Evolutionary conservation across 30 jellyfish, hydroid and myxozoan genomes (phyloP).

Genomic region (Euphysa ruthae): DNA sequence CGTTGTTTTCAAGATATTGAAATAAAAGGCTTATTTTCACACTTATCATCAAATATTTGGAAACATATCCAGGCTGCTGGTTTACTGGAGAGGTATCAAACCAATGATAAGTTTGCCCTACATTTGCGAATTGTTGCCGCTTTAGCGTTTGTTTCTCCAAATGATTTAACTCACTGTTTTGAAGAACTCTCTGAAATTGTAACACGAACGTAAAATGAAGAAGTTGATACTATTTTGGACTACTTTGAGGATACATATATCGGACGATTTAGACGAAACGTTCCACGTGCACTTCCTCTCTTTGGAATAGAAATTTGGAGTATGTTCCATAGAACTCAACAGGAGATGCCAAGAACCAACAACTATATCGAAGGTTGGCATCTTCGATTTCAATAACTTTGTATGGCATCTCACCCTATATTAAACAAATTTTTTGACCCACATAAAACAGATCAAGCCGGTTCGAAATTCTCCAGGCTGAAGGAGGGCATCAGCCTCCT

Average conservation of each 20-base stretch:
- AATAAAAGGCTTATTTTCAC: conserved; percentile 10
- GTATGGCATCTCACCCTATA: conserved; percentile 26
- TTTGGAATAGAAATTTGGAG: conserved; percentile 25
- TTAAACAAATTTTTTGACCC: conserved; percentile 26
- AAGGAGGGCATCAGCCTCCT: conserved; percentile 26
- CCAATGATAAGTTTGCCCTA: conserved; percentile 33
- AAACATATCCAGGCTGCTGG: conserved; percentile 12
- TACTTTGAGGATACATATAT: conserved; percentile 35
- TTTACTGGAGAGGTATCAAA: conserved; percentile 1
- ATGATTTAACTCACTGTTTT: neutral
- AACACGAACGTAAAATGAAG: neutral
- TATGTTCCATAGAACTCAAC: conserved; percentile 29
- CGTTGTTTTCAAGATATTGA: conserved; percentile 4
- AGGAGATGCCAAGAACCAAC: conserved; percentile 41
- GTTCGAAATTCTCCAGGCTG: conserved; percentile 1
- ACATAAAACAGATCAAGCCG: neutral
- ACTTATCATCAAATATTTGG: conserved; percentile 11
- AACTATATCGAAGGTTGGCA: conserved; percentile 45
- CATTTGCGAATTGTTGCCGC: conserved; percentile 16
- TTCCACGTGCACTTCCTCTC: conserved; percentile 25
- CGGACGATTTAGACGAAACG: conserved; percentile 35
- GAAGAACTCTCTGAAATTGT: conserved; percentile 10
- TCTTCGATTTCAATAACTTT: conserved; percentile 4
- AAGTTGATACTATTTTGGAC: neutral
- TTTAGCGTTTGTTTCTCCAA: conserved; percentile 19